A percentile compares a stretch with the other conserved stretches of the same genome.
phyloP scores from a whole-genome alignment of 2,113 vertebrate genomes.

The Acanthisitta chloris region DNA sequence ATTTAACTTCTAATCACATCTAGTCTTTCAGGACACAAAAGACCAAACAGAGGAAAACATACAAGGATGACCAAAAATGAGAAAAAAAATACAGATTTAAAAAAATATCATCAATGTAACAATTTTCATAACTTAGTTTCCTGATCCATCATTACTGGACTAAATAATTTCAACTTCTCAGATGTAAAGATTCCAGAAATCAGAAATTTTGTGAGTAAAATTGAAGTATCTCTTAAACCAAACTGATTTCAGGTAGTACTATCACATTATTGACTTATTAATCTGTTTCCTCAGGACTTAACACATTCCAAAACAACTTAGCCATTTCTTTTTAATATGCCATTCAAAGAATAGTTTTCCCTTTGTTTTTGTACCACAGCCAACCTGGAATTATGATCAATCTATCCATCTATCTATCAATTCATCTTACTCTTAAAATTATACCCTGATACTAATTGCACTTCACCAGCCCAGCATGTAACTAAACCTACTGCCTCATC shows the following conservation, averaged over 20 bases:
- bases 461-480: not conserved
- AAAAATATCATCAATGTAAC: not conserved
- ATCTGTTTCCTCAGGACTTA: not conserved
- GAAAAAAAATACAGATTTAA: not conserved
- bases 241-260: not conserved
- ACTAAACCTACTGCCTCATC: slow-evolving; percentile 50
- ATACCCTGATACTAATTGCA: slow-evolving; percentile 23
- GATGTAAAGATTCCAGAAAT: not conserved
- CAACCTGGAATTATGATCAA: not conserved
- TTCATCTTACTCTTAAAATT: not conserved
- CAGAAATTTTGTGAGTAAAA: not conserved
- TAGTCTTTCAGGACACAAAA: not conserved
- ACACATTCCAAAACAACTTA: not conserved
- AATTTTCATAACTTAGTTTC: not conserved
- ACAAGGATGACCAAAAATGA: not conserved
- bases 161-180: not conserved
- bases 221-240: not conserved
- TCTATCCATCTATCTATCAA: not conserved
- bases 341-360: not conserved
- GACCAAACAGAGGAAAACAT: not conserved
- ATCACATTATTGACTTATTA: not conserved
- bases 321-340: not conserved
- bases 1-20: slow-evolving; percentile 31
- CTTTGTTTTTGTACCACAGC: not conserved
- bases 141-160: not conserved